Evolutionary conservation across 1,140 invertebrate genomes (phyloP).

Genomic region (Mamestra configurata): DNA sequence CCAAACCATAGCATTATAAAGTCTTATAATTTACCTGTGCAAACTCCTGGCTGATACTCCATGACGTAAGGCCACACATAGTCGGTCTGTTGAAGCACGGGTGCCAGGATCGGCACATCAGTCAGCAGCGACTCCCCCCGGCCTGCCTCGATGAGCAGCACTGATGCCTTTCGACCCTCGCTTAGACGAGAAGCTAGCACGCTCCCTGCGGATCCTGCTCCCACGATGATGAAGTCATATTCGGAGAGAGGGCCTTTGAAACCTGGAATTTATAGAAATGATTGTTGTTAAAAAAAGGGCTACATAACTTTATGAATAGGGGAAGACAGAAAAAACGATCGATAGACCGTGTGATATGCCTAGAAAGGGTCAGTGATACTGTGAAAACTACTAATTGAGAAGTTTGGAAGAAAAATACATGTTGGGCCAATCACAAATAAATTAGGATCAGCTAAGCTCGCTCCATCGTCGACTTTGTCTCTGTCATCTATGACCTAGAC

Average conservation of each 20-base stretch:
- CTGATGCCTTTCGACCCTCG: constrained; percentile 87
- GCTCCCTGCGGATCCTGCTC: constrained; percentile 93
- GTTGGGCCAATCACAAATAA: no score
- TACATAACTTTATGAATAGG: no score
- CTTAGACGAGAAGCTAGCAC: constrained; percentile 90
- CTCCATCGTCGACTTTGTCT: no score
- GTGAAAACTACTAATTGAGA: no score
- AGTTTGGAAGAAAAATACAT: no score
- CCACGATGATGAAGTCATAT: constrained; percentile 91
- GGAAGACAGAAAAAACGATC: no score
- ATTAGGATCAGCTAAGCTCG: no score
- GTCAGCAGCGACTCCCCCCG: constrained; percentile 90
- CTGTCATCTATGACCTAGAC: no score
- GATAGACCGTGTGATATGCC: no score
- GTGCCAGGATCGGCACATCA: constrained; percentile 92
- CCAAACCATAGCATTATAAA: no score
- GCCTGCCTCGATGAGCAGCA: constrained; percentile 91
- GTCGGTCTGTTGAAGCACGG: constrained; percentile 90
- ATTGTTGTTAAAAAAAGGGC: no score
- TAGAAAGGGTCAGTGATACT: no score
- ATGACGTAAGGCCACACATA: constrained; percentile 94
- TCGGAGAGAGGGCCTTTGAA: constrained; percentile 76
- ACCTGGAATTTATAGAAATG: constrained; percentile 61
- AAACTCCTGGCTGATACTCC: constrained; percentile 88
- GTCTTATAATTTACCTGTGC: constrained; percentile 71